Evolutionary conservation across 1,140 invertebrate genomes (phyloP).

Genomic region (Saccostrea glomerata): DNA sequence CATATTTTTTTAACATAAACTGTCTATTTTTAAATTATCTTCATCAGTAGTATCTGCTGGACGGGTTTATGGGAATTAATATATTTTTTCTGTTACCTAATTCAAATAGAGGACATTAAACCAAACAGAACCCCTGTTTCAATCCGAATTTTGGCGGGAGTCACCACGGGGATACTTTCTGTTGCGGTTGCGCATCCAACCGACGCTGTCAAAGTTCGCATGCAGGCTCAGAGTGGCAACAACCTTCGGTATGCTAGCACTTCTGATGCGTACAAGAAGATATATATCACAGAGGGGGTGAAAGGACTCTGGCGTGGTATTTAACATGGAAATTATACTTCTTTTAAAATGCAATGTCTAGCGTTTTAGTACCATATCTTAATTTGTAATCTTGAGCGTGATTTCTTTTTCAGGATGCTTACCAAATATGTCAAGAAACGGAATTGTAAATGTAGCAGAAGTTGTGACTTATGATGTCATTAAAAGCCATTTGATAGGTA

Average conservation of each 20-base stretch:
- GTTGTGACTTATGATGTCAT: conserved; percentile 87
- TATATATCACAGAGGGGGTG: conserved; percentile 83
- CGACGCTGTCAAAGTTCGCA: conserved; percentile 86
- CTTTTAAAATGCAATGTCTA: background rate
- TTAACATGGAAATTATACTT: background rate
- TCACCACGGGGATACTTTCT: conserved; percentile 85
- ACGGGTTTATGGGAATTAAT: background rate
- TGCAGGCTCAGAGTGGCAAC: conserved; percentile 82
- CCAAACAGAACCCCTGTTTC: conserved; percentile 10
- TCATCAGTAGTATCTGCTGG: too few species aligned
- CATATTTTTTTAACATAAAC: background rate
- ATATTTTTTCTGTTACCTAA: background rate
- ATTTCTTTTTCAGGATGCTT: conserved; percentile 81
- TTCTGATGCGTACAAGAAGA: conserved; percentile 84
- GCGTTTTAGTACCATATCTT: background rate
- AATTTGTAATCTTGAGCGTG: background rate
- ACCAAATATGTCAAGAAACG: conserved; percentile 86
- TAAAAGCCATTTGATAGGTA: conserved; percentile 83
- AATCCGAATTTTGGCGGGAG: conserved; percentile 82
- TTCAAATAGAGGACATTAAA: background rate
- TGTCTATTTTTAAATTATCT: background rate
- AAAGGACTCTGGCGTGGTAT: conserved; percentile 87
- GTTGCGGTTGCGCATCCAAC: conserved; percentile 86
- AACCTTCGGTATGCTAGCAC: conserved; percentile 81
- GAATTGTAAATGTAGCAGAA: conserved; percentile 86